phyloP scores from a whole-genome alignment of 2,888 invertebrate genomes.

The Leptinotarsa rubiginosa region DNA sequence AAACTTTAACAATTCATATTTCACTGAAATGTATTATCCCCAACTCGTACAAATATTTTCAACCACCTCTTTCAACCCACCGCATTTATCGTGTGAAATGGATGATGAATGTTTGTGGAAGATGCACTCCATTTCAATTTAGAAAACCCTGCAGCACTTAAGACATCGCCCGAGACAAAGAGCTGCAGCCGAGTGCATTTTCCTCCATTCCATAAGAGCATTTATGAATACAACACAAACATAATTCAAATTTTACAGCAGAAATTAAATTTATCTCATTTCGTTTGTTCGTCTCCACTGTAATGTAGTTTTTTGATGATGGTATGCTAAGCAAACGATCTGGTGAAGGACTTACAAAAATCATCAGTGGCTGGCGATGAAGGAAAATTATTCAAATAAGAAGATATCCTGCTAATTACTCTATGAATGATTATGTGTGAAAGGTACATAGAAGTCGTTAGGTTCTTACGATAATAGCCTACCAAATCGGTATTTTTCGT shows the following conservation, averaged over 20 bases:
- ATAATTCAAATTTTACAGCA: conserved; percentile 49
- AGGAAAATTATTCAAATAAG: neutral
- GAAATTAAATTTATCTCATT: conserved; percentile 44
- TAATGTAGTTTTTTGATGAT: neutral
- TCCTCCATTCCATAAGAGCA: conserved; percentile 19
- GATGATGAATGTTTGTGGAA: neutral
- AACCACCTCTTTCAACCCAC: no score
- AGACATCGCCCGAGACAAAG: neutral
- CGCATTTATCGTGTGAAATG: neutral
- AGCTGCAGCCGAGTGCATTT: conserved; percentile 12
- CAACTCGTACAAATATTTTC: no score
- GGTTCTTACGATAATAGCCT: no score
- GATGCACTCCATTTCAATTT: conserved; percentile 13
- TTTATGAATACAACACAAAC: conserved; percentile 48
- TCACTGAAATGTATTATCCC: no score
- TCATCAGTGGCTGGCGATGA: neutral
- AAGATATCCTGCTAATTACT: no score
- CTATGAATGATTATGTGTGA: no score
- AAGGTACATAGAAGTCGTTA: no score
- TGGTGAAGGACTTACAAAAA: neutral
- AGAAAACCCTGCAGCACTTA: conserved; percentile 16
- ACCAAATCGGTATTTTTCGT: no score
- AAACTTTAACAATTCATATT: no score
- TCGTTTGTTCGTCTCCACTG: conserved; percentile 33
- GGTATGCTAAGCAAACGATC: conserved; percentile 20